Conservation (phyloP, 1,140 invertebrate species). For the Parapsyche elsis region DNA sequence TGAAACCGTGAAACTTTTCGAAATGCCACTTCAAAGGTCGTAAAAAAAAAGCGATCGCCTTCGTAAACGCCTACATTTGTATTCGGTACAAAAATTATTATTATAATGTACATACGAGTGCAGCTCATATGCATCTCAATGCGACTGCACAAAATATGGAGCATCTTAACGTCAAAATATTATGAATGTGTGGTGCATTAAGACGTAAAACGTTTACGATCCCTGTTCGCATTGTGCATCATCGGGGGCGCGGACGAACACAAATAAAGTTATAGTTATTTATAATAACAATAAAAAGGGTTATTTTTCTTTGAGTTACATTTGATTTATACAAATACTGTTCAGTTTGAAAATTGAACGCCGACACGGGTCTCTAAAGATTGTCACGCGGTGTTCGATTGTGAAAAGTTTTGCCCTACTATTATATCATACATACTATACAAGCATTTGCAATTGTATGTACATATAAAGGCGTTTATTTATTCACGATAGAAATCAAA, state of each 20-base stretch:
- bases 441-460: too few relatives aligned
- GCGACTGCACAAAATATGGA: conserved; percentile 26
- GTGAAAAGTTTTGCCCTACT: too few relatives aligned
- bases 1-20: background rate
- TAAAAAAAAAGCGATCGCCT: background rate
- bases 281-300: too few relatives aligned
- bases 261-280: too few relatives aligned
- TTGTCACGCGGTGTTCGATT: too few relatives aligned
- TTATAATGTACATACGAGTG: background rate
- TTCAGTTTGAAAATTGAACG: too few relatives aligned
- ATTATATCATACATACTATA: too few relatives aligned
- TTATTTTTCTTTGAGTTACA: too few relatives aligned
- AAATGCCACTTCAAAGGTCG: background rate
- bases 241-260: background rate
- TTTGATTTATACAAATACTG: too few relatives aligned
- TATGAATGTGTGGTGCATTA: conserved; percentile 7
- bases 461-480: too few relatives aligned
- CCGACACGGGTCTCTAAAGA: too few relatives aligned
- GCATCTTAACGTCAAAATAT: conserved; percentile 29
- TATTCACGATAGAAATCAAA: too few relatives aligned
- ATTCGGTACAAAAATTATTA: background rate
- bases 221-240: background rate
- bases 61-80: conserved; percentile 5
- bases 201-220: conserved; percentile 15
- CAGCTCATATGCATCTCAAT: conserved; percentile 25